phyloP scores from a whole-genome alignment of 2,888 invertebrate genomes.

The Blastobasis adustella region DNA sequence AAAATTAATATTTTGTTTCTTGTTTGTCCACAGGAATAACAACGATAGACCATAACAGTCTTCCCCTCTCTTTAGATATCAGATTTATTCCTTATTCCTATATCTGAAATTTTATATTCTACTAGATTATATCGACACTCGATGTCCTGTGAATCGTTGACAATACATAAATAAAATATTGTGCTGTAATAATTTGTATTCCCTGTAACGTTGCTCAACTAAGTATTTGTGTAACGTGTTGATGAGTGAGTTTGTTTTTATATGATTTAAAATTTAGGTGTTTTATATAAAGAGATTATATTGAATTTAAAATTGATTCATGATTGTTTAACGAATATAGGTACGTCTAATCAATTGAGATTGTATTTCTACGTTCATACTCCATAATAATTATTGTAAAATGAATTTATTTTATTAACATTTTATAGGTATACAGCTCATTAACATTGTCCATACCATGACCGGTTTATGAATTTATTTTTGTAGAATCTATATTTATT shows the following conservation, averaged over 20 bases:
- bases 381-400: conserved; percentile 9
- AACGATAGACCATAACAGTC: conserved; percentile 69
- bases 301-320: conserved; percentile 4
- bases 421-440: too few species aligned
- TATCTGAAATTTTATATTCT: conserved; percentile 61
- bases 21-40: conserved; percentile 46
- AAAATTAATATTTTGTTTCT: not conserved
- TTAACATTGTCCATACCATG: conserved; percentile 24
- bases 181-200: conserved; percentile 55
- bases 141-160: conserved; percentile 65
- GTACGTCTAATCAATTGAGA: conserved; percentile 4
- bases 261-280: conserved; percentile 22
- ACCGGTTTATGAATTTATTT: conserved; percentile 17
- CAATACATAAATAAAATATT: conserved; percentile 52
- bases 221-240: conserved; percentile 38
- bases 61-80: conserved; percentile 68
- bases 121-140: conserved; percentile 25
- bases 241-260: conserved; percentile 23
- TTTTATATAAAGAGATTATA: conserved; percentile 20
- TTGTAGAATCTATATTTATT: not conserved
- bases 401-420: too few species aligned
- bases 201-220: conserved; percentile 64
- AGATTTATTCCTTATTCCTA: conserved; percentile 67
- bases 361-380: conserved; percentile 10
- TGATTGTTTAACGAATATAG: not conserved